Evolutionary conservation across 1,140 invertebrate species (phyloP).

Genomic region (Drosophila elegans): DNA sequence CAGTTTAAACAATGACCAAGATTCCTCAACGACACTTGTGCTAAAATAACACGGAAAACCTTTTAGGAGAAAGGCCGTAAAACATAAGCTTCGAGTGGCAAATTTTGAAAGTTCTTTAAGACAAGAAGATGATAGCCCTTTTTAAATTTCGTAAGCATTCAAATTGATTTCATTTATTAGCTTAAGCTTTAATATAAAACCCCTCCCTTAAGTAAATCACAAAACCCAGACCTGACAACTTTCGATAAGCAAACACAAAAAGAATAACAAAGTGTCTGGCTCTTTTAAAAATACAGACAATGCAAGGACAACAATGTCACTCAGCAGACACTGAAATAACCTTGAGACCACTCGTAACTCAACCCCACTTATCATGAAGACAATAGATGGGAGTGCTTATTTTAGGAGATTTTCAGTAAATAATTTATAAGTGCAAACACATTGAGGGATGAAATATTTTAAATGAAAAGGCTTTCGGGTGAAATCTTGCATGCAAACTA

Average conservation of each 20-base stretch:
- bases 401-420: conserved; percentile 30
- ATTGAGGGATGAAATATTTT: conserved; percentile 15
- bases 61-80: conserved; percentile 19
- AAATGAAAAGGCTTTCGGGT: conserved; percentile 20
- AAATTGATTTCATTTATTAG: not conserved
- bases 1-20: conserved; percentile 39
- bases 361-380: not conserved
- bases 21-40: not conserved
- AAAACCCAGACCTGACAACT: not conserved
- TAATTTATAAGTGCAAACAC: conserved; percentile 39
- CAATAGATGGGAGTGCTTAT: not conserved
- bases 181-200: not conserved
- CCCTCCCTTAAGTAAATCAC: not conserved
- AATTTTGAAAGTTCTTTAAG: conserved; percentile 14
- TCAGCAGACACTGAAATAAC: conserved; percentile 28
- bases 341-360: conserved; percentile 3
- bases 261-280: conserved; percentile 27
- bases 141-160: not conserved
- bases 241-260: not conserved
- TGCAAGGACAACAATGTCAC: conserved; percentile 18
- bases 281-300: conserved; percentile 14
- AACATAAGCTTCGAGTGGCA: conserved; percentile 3
- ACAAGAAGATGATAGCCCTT: not conserved
- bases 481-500: conserved; percentile 32
- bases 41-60: conserved; percentile 35